phyloP scores from a whole-genome alignment of 2,888 invertebrate genomes.

The Tryphoninae sp. region DNA sequence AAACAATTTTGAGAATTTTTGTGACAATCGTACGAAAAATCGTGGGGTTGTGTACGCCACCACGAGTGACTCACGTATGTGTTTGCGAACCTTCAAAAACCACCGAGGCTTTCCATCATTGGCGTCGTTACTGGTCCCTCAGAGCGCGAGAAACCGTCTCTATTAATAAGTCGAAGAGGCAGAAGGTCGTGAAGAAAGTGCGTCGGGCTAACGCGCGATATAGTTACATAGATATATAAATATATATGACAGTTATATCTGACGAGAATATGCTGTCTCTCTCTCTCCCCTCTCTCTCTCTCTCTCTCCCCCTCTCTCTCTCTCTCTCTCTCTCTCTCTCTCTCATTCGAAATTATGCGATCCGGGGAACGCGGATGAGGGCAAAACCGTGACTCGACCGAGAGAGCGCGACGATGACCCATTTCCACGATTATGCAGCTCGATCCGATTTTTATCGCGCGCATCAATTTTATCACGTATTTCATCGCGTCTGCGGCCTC shows the following conservation, averaged over 20 bases:
- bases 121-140: not conserved
- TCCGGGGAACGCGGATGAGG: constrained; percentile 14
- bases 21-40: not conserved
- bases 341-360: constrained; percentile 34
- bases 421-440: constrained; percentile 25
- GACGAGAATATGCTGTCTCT: not conserved
- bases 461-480: not conserved
- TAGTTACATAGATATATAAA: not conserved
- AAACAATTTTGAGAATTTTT: not conserved
- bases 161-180: constrained; percentile 58
- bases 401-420: constrained; percentile 20
- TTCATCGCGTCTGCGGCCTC: not conserved
- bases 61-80: not conserved
- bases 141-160: constrained; percentile 7
- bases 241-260: not conserved
- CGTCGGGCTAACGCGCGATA: constrained; percentile 68
- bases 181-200: constrained; percentile 77
- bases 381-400: not conserved
- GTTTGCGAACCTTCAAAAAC: not conserved
- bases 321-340: constrained; percentile 16
- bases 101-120: not conserved
- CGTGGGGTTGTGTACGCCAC: not conserved
- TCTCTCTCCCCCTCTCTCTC: constrained; percentile 21
- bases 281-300: constrained; percentile 14
- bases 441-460: constrained; percentile 2